Percentiles rank a stretch among this genome's conserved stretches.
Evolutionary conservation across 2,113 vertebrate species (phyloP).

Genomic region (Myocastor coypus): DNA sequence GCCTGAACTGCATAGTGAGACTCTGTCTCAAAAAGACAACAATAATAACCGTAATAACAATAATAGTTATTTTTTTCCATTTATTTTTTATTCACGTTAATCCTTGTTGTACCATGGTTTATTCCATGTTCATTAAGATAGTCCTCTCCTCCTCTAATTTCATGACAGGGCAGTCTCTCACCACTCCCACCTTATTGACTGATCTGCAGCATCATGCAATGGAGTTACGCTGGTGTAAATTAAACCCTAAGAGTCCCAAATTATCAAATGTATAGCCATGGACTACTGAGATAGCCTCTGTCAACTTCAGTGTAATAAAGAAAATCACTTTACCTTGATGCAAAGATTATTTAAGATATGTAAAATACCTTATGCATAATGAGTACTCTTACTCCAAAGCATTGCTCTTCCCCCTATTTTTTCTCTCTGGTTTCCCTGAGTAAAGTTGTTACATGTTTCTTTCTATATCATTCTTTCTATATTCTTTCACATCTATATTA

Average conservation of each 20-base stretch:
- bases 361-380: background rate
- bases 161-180: background rate
- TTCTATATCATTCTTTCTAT: background rate
- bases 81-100: background rate
- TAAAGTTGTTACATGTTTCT: background rate
- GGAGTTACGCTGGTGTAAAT: background rate
- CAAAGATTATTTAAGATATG: background rate
- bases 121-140: slow-evolving; percentile 30
- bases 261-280: background rate
- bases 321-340: background rate
- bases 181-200: background rate
- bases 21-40: too few relatives aligned
- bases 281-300: background rate
- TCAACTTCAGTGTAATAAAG: background rate
- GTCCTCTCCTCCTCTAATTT: background rate
- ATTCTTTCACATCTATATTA: background rate
- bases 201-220: background rate
- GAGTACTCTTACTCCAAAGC: background rate
- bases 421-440: background rate
- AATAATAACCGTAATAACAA: too few relatives aligned
- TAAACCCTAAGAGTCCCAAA: background rate
- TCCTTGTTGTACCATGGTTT: background rate
- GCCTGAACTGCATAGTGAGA: too few relatives aligned
- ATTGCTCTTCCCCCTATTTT: background rate
- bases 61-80: too few relatives aligned